These are phyloP conservation scores for Aspidoscelis tigris DNA, from an alignment of 2,113 vertebrate species.

Conservation along the genomic window DNA sequence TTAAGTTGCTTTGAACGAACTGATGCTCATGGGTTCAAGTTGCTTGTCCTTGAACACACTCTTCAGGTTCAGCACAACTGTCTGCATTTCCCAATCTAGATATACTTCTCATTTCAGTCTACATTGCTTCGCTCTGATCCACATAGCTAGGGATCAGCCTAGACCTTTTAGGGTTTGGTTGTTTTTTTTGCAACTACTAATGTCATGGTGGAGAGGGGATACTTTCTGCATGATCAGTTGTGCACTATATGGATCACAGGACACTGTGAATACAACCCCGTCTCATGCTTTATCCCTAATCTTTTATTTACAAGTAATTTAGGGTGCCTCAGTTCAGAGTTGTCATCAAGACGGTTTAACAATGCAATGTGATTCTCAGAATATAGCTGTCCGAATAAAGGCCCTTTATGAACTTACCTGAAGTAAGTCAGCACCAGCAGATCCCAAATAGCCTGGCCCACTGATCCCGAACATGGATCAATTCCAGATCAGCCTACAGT, in stretches of 20 bases:
- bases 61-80: neutral
- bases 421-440: no score
- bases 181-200: neutral
- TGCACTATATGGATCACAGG: neutral
- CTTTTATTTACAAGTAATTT: neutral
- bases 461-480: no score
- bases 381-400: no score
- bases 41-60: slow-evolving; percentile 11
- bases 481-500: no score
- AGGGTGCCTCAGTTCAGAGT: no score
- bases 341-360: no score
- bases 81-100: neutral
- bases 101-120: neutral
- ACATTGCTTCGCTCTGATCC: neutral
- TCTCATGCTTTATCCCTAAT: neutral
- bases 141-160: neutral
- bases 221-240: neutral
- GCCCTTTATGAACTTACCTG: no score
- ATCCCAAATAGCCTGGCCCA: no score
- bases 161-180: neutral
- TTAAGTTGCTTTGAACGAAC: slow-evolving; percentile 59
- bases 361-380: no score
- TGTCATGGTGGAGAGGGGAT: neutral
- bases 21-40: slow-evolving; percentile 41
- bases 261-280: neutral